Conservation (phyloP, 2,797 vertebrate genomes). For the Todus mexicanus region DNA sequence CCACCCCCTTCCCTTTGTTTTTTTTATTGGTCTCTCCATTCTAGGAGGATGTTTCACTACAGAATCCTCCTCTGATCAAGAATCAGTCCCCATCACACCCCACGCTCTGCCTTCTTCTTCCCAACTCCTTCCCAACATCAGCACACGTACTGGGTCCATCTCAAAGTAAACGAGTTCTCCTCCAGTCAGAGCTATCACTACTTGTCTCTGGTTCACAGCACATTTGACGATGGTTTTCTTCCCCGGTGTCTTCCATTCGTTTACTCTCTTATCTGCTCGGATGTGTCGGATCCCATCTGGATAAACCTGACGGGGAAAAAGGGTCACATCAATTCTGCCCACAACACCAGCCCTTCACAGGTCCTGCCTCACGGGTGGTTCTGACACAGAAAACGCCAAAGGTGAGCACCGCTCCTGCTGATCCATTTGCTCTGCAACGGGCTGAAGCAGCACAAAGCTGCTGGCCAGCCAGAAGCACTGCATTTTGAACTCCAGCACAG, state of each 20-base stretch:
- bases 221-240: slow-evolving; percentile 98
- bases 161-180: slow-evolving; percentile 98
- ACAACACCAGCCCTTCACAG: background rate
- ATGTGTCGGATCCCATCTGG: slow-evolving; percentile 98
- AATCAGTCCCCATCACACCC: background rate
- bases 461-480: fast-evolving
- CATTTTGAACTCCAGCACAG: background rate
- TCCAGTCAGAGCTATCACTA: slow-evolving; percentile 96
- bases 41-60: background rate
- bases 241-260: slow-evolving; percentile 98
- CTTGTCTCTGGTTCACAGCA: slow-evolving; percentile 97
- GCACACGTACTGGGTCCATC: slow-evolving; percentile 92
- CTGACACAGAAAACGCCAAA: background rate
- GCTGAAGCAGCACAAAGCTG: background rate
- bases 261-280: slow-evolving; percentile 96
- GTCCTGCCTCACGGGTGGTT: background rate
- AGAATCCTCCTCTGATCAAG: background rate
- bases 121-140: background rate
- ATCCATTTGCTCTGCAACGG: background rate
- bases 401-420: background rate
- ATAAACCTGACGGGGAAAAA: slow-evolving; percentile 83
- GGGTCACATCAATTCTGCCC: background rate
- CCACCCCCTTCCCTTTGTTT: background rate
- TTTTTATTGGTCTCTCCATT: background rate
- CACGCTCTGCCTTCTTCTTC: background rate